phyloP scores from a whole-genome alignment of 1,140 invertebrate genomes.

The Chlorops oryzae region DNA sequence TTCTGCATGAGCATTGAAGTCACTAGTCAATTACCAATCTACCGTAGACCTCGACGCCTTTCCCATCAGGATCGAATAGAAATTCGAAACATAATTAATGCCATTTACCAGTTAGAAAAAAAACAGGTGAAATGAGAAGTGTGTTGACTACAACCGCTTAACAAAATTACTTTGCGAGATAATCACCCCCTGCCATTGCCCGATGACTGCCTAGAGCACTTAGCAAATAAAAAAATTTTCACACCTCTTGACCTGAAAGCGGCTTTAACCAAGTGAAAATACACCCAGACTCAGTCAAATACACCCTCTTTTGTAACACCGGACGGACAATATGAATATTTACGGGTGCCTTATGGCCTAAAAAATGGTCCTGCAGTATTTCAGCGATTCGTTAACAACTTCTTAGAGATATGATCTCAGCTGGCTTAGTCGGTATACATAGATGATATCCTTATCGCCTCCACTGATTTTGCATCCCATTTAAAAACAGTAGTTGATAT shows the following conservation, averaged over 20 bases:
- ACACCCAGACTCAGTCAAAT: conserved; percentile 9
- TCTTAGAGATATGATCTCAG: conserved; percentile 21
- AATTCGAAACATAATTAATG: too few species aligned
- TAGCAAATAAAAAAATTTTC: too few species aligned
- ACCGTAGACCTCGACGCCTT: too few species aligned
- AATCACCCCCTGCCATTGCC: too few species aligned
- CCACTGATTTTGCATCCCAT: neutral
- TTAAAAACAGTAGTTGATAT: conserved; percentile 18
- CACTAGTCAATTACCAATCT: too few species aligned
- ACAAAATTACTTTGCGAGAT: too few species aligned
- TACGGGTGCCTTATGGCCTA: conserved; percentile 49
- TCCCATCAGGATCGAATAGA: too few species aligned
- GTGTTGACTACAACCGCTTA: too few species aligned
- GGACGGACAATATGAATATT: conserved; percentile 47
- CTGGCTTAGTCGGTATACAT: conserved; percentile 4
- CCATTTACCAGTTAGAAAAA: too few species aligned
- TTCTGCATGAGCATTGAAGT: too few species aligned
- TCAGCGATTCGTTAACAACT: conserved; percentile 42
- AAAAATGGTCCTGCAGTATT: conserved; percentile 45
- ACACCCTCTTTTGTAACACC: conserved; percentile 46
- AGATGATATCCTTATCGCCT: conserved; percentile 12
- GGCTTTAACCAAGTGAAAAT: conserved; percentile 3
- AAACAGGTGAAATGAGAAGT: too few species aligned
- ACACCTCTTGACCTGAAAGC: neutral
- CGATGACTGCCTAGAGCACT: too few species aligned